Base-by-base conservation (phyloP, 2,113 vertebrate genomes). In the Phrynocephalus versicolor region DNA sequence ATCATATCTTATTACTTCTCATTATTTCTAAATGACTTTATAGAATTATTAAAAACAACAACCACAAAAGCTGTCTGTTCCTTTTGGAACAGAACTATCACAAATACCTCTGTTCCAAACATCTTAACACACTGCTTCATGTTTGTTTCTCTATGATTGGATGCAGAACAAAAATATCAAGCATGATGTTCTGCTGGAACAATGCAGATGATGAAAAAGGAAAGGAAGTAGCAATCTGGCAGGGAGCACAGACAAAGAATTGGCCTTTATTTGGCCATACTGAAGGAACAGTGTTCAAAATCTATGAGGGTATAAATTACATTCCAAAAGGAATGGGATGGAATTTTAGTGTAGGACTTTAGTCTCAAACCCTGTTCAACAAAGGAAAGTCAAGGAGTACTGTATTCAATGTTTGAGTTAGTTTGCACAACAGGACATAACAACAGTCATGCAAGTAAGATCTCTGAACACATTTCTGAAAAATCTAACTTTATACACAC, bases 291-390 rank as follows among this genome's bases (percentile, higher is more conserved):
- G 25, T 51, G 85, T 90, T 35, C 88, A 81, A 80, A 82, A 51
- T 82, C 88, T 81, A 62, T 15, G 90, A 73, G 84, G 88, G 73
- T 62, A 88, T 27, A 87, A 91, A 90, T 84, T 79, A 79, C 2
- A 39, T 91, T 90, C 64, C 82, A 83, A 69, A 88, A 79, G 15
- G 69, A n/a, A 86, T 41, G 7, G 60, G 83, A 15, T 8, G 55
- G 87, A 67, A 85, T 1, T 5, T 77, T 10, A 16, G 12, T 10
- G 70, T 0, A 93, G 83, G 67, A 67, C 7, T 89, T 84, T 60
- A 91, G 87, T 85, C 67, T 79, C 0, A 71, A 41, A 58, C 21
- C 1, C 1, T 19, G 33, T 60, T 87, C 77, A 89, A 33, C 71
- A 75, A 67, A 87, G 7, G 70, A 69, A 72, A 60, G 83, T 23